phyloP scores from a whole-genome alignment of 2,113 vertebrate species.

The Onychostruthus taczanowskii region DNA sequence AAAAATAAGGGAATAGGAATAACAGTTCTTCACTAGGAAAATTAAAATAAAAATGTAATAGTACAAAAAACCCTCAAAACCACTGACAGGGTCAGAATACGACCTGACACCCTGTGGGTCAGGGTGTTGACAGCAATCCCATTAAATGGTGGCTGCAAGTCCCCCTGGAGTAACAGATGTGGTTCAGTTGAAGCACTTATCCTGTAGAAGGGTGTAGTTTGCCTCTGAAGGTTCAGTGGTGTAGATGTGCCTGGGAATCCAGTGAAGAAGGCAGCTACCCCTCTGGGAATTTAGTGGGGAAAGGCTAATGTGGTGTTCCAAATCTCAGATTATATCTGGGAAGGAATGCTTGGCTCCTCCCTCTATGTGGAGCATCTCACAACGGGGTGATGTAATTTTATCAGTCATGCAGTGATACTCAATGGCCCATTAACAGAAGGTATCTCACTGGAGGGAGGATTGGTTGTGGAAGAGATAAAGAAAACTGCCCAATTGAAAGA shows the following conservation, averaged over 20 bases:
- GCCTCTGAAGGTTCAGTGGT: neutral
- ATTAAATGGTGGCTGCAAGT: neutral
- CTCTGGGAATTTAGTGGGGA: neutral
- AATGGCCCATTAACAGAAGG: neutral
- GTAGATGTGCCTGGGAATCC: neutral
- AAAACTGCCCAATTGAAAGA: neutral
- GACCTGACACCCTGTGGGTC: neutral
- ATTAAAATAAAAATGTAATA: neutral
- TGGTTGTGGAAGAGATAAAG: neutral
- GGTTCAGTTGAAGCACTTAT: no score
- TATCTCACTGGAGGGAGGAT: neutral
- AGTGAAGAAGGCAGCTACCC: neutral
- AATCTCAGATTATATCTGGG: neutral
- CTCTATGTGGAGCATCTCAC: neutral
- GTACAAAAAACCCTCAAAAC: neutral
- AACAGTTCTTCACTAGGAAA: neutral
- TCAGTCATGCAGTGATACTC: neutral
- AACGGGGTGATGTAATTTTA: neutral
- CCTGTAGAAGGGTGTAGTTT: neutral
- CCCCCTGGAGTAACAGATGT: neutral
- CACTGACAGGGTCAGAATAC: neutral
- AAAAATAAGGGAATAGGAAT: neutral
- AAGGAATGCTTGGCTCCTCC: neutral
- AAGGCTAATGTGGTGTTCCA: neutral
- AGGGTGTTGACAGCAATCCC: neutral